Base-by-base conservation (phyloP, 2,797 vertebrate species). In the Numenius phaeopus region DNA sequence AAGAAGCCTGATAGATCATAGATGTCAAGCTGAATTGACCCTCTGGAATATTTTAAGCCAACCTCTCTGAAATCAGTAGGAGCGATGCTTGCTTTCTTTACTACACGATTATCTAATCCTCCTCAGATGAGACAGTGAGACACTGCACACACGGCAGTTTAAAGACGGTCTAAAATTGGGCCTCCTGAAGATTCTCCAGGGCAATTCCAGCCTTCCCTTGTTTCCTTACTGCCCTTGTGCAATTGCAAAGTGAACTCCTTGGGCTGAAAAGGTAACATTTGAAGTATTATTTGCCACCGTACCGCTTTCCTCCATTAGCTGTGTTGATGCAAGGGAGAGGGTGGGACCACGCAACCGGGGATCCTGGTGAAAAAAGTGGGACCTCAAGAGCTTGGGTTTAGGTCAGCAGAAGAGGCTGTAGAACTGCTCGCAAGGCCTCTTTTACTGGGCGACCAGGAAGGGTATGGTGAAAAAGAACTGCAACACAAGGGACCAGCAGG, bases 221-320 rank as follows among this genome's bases (percentile, higher is more conserved):
- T 59, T 82, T 64, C 14, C 10, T 54, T 8, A 1, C 9, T 1
- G 2, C 32, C 8, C 2, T 23, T 20, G 13, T 0, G 29, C 10
- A 3, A 23, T 19, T 52, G 42, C 20, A 20, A 8, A 32, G 14
- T 24, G 44, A 70, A 62, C 6, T 24, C 2, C 0, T 7, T 23
- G 39, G 20, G 61, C 15, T 66, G 59, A 57, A 76, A 77, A 92
- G 2, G 27, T 27, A 44, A 54, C 22, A 54, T 29, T 20, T 71
- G 40, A 54, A 32, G 29, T 10, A 4, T 14, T 75, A 1, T 37
- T 84, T 78, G 29, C 20, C 32, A 49, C 11, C 58, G 14, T 66
- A 39, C 75, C 32, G 0, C 57, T 83, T 64, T 22, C 34, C 75
- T 30, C 24, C 15, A 20, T 30, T 11, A 49, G 14, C 3, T 54